phyloP scores from a whole-genome alignment of 2,113 vertebrate genomes.

The Tretioscincus oriximinensis region DNA sequence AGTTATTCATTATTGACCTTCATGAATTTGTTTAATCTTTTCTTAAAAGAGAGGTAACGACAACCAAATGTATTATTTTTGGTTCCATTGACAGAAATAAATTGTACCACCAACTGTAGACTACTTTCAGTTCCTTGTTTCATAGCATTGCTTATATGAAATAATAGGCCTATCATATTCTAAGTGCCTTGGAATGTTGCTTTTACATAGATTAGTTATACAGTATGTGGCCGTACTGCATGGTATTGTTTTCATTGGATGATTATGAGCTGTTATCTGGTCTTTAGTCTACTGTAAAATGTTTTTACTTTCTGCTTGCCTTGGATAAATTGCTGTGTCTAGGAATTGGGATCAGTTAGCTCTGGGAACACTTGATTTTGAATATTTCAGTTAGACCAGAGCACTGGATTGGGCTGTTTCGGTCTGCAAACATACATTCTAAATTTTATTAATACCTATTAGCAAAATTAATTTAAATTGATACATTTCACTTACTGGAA shows the following conservation, averaged over 20 bases:
- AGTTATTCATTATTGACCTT: no score
- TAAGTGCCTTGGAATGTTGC: conserved; percentile 27
- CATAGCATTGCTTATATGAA: conserved; percentile 6
- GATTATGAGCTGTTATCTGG: conserved; percentile 50
- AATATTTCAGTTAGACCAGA: conserved; percentile 13
- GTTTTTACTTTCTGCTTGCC: conserved; percentile 50
- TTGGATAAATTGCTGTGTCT: conserved; percentile 46
- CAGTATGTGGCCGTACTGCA: conserved; percentile 25
- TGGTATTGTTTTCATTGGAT: conserved; percentile 56
- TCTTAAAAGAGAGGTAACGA: conserved; percentile 12
- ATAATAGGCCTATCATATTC: conserved; percentile 21
- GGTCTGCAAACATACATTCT: conserved; percentile 4
- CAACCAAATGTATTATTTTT: neutral
- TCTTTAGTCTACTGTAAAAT: conserved; percentile 47
- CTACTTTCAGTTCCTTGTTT: neutral
- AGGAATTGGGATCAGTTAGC: conserved; percentile 33
- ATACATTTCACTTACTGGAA: neutral
- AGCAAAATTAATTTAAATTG: neutral
- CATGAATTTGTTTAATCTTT: no score
- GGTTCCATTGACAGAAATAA: conserved; percentile 22
- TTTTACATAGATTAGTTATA: conserved; percentile 2
- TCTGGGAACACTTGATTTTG: conserved; percentile 31
- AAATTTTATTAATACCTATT: neutral
- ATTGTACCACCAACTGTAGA: conserved; percentile 13
- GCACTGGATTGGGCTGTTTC: conserved; percentile 1